These are phyloP conservation scores for Psophia crepitans DNA, from an alignment of 2,113 vertebrate genomes.

Conservation along the genomic window DNA sequence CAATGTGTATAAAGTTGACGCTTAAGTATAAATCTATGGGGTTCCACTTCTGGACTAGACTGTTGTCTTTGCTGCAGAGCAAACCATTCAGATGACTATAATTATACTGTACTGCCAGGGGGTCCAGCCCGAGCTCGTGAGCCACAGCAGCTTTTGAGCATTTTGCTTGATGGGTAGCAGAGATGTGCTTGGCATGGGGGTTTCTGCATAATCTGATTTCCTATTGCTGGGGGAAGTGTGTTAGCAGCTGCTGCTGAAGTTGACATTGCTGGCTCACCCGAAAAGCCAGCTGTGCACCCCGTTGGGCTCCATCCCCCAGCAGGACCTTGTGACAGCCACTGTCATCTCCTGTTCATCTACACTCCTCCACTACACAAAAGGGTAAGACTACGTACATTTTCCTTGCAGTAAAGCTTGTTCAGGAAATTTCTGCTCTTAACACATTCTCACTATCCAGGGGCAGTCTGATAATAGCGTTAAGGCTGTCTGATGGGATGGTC, in stretches of 20 bases:
- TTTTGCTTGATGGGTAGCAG: background rate
- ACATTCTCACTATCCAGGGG: background rate
- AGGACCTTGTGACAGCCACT: background rate
- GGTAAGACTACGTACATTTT: background rate
- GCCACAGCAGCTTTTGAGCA: constrained; percentile 7
- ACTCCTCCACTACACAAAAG: background rate
- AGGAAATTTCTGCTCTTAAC: background rate
- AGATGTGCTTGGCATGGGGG: background rate
- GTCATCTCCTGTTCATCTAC: background rate
- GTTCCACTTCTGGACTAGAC: constrained; percentile 32
- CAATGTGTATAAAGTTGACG: background rate
- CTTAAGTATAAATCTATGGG: constrained; percentile 1
- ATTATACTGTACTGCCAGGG: background rate
- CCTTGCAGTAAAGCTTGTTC: background rate
- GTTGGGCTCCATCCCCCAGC: background rate
- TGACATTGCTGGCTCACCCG: background rate
- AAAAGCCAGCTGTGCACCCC: background rate
- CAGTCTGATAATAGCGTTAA: background rate
- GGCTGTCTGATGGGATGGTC: background rate
- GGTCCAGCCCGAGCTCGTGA: constrained; percentile 21
- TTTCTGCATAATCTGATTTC: constrained; percentile 30
- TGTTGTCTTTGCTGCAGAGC: constrained; percentile 16
- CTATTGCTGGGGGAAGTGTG: background rate
- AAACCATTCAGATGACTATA: constrained; percentile 10
- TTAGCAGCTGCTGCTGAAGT: constrained; percentile 28